Evolutionary conservation across 2,888 invertebrate genomes (phyloP), one percentile per base, ranked within the genome.

Genomic region (Oxytorus armatus): DNA sequence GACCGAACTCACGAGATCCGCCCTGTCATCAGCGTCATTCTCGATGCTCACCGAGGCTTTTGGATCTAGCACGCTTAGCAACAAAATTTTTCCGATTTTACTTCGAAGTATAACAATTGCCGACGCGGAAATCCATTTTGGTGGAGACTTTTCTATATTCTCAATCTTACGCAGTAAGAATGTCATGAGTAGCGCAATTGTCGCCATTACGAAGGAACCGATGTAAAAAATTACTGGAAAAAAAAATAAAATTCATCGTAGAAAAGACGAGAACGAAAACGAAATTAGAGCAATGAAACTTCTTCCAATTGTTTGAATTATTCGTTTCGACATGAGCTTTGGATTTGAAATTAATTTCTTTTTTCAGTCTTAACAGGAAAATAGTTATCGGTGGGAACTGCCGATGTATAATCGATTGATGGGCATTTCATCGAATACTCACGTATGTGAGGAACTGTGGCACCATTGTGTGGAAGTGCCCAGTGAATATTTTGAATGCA

Each of bases 401-500:
- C 21, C 47, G 25, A 49, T 18, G 11, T 10, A 33, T 66, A 7
- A n/a, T 18, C 7, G 21, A 16, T 59, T 10, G 49, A 49, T 10
- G 25, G 36, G 25, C 25, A n/a, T 23, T 14, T 44, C 4, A 18
- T n/a, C 8, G 0, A 42, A 39, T 55, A 83, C 85, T 88, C 75
- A 89, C 88, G 11, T 33, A 89, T 72, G 55, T 82, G 77, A 7
- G 87, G 86, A 14, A 79, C 18, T 5, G 47, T 36, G 3, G 51
- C 44, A 0, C 95, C 95, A 86, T 93, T 93, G 74, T 93, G 92
- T 0, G 95, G 95, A 42, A 95, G 89, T 53, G 92, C 90, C 90
- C 93, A 94, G 8, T 93, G 93, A 8, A 95, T 88, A 87, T 94
- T 93, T 51, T 93, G 93, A 0, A 95, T 86, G 86, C 93, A 94